Conservation (phyloP, 2,113 vertebrate genomes). For the Sinocyclocheilus grahami region DNA sequence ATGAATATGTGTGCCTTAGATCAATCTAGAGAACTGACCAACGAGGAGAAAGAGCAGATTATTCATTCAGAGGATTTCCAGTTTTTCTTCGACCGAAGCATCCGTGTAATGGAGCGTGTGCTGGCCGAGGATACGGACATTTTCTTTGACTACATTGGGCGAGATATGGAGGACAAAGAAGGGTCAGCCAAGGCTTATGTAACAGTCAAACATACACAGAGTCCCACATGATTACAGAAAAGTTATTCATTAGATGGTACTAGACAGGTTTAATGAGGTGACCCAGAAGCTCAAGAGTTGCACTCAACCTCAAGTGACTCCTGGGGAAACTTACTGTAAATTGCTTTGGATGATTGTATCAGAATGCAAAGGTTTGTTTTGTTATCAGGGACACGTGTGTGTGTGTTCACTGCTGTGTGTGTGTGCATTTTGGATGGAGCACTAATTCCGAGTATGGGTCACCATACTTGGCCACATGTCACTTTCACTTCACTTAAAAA, state of each 20-base stretch:
- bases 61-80: slow-evolving; percentile 88
- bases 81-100: slow-evolving; percentile 86
- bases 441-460: too few relatives aligned
- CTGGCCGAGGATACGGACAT: slow-evolving; percentile 87
- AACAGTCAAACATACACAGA: neutral
- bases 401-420: too few relatives aligned
- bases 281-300: slow-evolving; percentile 14
- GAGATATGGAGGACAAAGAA: slow-evolving; percentile 85
- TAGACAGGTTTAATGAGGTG: slow-evolving; percentile 4
- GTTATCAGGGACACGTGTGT: slow-evolving; percentile 72
- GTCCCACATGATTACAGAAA: neutral
- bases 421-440: too few relatives aligned
- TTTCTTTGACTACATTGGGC: slow-evolving; percentile 90
- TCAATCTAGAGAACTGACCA: slow-evolving; percentile 84
- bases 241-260: neutral
- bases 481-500: neutral
- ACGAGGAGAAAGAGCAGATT: slow-evolving; percentile 88
- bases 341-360: slow-evolving; percentile 9
- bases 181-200: slow-evolving; percentile 69
- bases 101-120: slow-evolving; percentile 84
- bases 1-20: slow-evolving; percentile 65
- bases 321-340: slow-evolving; percentile 7
- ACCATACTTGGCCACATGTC: too few relatives aligned
- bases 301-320: slow-evolving; percentile 15
- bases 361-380: slow-evolving; percentile 10